Evolutionary conservation across 2,797 vertebrate genomes (phyloP), one percentile per base, ranked within the genome.

Genomic region (Microctenopoma lineatum): DNA sequence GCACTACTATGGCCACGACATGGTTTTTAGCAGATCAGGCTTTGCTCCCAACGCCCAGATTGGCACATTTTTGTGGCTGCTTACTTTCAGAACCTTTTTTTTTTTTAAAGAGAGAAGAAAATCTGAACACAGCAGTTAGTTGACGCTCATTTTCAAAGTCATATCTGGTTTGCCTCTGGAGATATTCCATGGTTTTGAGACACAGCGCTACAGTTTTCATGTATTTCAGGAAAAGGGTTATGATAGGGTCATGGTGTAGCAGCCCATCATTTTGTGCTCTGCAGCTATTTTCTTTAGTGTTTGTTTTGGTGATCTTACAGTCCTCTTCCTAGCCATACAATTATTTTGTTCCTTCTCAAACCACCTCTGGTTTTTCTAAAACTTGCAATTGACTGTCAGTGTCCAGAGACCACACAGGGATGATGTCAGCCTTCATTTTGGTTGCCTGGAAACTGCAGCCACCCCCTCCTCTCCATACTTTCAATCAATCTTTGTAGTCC

Each of bases 311-410:
- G 81, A 88, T 82, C 80, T 70, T 87, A 68, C 73, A 66, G 65
- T 84, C 70, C 52, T 79, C 48, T 68, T 84, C 42, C 47, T 46
- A 79, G 72, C 70, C 18, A 0, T 90, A 68, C 85, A 89, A 89
- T 90, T 89, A 88, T 90, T 90, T 89, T 86, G 86, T 90, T 90
- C 86, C 73, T 87, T 77, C 79, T 73, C 42, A 78, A 88, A 90
- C 81, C 77, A 74, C 54, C 65, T 70, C 27, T 81, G 83, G 81
- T 86, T 87, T 86, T 85, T 87, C 68, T 77, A n/a, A 85, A 90
- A 82, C 70, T 59, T 85, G 79, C 77, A 87, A 88, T 89, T 81
- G 73, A 85, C 71, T 75, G 53, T 65, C 58, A 63, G 70, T 80
- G 79, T 91, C 81, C 76, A 75, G 74, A 81, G 75, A 82, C 82